These are phyloP conservation scores for Phataginus tetradactyla DNA, from an alignment of 2,797 vertebrate genomes.

Conservation along the genomic window DNA sequence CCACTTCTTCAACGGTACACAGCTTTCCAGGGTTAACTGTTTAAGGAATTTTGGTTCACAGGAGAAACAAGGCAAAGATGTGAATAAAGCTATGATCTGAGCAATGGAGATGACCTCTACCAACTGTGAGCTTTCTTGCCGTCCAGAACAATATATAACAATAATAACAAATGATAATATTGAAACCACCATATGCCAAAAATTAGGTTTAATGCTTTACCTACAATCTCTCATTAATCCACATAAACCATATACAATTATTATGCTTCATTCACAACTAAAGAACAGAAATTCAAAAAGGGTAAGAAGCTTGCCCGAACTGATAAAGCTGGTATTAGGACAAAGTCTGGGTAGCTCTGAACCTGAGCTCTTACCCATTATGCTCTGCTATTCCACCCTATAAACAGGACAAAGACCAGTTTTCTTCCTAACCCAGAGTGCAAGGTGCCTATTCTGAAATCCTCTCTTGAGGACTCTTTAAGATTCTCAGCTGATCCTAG, in stretches of 20 bases:
- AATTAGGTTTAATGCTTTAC: background rate
- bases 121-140: background rate
- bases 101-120: background rate
- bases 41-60: background rate
- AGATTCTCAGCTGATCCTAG: background rate
- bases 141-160: background rate
- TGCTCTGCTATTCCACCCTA: background rate
- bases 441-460: background rate
- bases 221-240: background rate
- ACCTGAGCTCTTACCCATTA: background rate
- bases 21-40: background rate
- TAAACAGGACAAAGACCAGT: background rate
- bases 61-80: background rate
- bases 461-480: background rate
- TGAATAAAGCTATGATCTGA: background rate
- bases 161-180: background rate
- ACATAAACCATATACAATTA: background rate
- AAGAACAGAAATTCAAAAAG: background rate
- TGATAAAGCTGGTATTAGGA: background rate
- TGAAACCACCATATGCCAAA: background rate
- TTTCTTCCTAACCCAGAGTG: background rate
- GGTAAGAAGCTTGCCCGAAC: background rate
- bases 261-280: background rate
- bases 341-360: background rate
- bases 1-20: background rate